phyloP scores from a whole-genome alignment of 2,888 invertebrate species.

The Blastobasis adustella region DNA sequence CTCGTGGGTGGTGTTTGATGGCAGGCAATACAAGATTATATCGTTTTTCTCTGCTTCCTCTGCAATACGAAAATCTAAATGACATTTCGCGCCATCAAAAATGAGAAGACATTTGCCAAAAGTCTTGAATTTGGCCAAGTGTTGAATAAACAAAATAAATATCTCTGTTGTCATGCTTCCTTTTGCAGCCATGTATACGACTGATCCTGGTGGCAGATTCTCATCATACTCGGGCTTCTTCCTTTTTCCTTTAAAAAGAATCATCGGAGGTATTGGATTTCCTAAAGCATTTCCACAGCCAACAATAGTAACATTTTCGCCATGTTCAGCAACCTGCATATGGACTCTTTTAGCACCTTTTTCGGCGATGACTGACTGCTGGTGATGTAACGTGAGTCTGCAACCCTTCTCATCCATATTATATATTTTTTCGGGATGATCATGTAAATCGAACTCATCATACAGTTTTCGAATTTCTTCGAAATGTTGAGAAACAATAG shows the following conservation, averaged over 20 bases:
- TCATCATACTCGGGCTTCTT: conserved; percentile 10
- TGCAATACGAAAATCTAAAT: conserved; percentile 8
- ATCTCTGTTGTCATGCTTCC: conserved; percentile 12
- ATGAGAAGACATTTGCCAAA: conserved; percentile 11
- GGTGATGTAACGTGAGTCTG: conserved; percentile 19
- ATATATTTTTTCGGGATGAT: conserved; percentile 16
- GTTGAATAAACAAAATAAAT: conserved; percentile 8
- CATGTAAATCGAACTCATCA: conserved; percentile 9
- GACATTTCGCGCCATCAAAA: conserved; percentile 13
- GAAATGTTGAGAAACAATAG: conserved; percentile 18
- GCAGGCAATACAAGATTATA: conserved; percentile 11
- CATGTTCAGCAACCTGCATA: conserved; percentile 4
- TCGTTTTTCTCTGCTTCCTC: conserved; percentile 13
- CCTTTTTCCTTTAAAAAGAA: conserved; percentile 5
- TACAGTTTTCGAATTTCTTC: conserved; percentile 11
- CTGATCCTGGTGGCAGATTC: conserved; percentile 14
- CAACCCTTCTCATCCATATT: conserved; percentile 23
- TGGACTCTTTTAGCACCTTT: conserved; percentile 15
- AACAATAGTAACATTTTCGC: conserved; percentile 4
- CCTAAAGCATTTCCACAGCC: conserved; percentile 2
- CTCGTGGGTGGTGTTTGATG: conserved; percentile 13
- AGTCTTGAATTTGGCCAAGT: conserved; percentile 10
- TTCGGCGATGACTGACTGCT: conserved; percentile 18
- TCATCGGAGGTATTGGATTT: conserved; percentile 4
- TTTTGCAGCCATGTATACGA: conserved; percentile 14